These are phyloP conservation scores for Antheraea mylitta DNA, from an alignment of 1,140 invertebrate genomes.

Conservation along the genomic window DNA sequence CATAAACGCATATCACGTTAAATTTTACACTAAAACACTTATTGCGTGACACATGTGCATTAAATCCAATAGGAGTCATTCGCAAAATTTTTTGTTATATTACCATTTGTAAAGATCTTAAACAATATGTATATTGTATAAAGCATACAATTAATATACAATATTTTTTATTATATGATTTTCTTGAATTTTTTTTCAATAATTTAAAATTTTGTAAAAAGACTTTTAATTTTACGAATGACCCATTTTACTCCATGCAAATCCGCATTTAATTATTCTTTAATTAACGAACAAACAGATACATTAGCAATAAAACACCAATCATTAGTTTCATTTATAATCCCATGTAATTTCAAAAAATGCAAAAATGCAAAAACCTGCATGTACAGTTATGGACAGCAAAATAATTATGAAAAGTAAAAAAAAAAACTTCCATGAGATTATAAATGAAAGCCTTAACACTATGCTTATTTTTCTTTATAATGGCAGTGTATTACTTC, in stretches of 20 bases:
- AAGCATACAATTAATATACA: too few species aligned
- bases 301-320: slow-evolving; percentile 32
- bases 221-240: neutral
- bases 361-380: neutral
- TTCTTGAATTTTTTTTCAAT: too few species aligned
- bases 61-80: neutral
- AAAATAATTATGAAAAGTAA: neutral
- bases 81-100: neutral
- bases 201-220: too few species aligned
- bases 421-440: slow-evolving; percentile 3
- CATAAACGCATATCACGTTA: neutral
- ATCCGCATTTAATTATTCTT: slow-evolving; percentile 16
- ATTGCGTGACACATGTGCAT: too few species aligned
- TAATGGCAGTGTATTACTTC: slow-evolving; percentile 33
- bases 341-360: slow-evolving; percentile 17
- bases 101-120: too few species aligned
- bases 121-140: too few species aligned
- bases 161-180: too few species aligned
- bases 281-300: slow-evolving; percentile 42
- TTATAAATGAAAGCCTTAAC: slow-evolving; percentile 7
- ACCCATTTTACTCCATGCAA: neutral
- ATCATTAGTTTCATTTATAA: slow-evolving; percentile 23
- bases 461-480: slow-evolving; percentile 7
- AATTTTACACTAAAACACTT: neutral
- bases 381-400: neutral